Evolutionary conservation across 1,140 invertebrate species (phyloP).

Genomic region (Sitophilus oryzae): DNA sequence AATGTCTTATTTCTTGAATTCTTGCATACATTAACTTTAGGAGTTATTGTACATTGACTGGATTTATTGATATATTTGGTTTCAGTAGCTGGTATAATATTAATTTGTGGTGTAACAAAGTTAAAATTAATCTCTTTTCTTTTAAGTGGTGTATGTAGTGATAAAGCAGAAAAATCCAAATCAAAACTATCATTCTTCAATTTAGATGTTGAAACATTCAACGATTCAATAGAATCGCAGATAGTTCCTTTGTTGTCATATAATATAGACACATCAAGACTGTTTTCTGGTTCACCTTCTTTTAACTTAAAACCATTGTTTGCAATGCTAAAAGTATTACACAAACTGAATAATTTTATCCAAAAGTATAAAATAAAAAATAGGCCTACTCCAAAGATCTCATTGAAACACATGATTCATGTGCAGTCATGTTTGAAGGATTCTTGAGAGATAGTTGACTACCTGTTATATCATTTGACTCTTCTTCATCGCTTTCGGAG

Average conservation of each 20-base stretch:
- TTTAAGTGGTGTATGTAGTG: constrained; percentile 19
- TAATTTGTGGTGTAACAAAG: constrained; percentile 22
- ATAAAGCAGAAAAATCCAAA: constrained; percentile 23
- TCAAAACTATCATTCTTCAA: constrained; percentile 24
- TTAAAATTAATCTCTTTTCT: constrained; percentile 5
- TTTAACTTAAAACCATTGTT: too few species aligned
- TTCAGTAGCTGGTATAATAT: constrained; percentile 15
- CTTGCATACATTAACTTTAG: background rate
- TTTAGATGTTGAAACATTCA: background rate
- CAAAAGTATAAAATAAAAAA: too few species aligned
- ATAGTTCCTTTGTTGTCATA: constrained; percentile 8
- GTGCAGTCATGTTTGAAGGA: background rate
- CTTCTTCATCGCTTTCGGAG: constrained; percentile 1
- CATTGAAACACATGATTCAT: too few species aligned
- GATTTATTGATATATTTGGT: constrained; percentile 3
- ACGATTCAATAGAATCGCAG: background rate
- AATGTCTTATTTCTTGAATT: constrained; percentile 1
- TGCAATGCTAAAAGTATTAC: too few species aligned
- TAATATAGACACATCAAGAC: background rate
- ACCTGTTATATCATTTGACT: background rate
- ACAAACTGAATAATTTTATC: too few species aligned
- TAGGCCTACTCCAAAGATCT: too few species aligned
- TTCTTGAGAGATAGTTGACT: background rate
- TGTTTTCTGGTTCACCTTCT: background rate
- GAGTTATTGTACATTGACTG: constrained; percentile 1